Evolutionary conservation across 2,888 invertebrate species (phyloP).

Genomic region (Antheraea yamamai): DNA sequence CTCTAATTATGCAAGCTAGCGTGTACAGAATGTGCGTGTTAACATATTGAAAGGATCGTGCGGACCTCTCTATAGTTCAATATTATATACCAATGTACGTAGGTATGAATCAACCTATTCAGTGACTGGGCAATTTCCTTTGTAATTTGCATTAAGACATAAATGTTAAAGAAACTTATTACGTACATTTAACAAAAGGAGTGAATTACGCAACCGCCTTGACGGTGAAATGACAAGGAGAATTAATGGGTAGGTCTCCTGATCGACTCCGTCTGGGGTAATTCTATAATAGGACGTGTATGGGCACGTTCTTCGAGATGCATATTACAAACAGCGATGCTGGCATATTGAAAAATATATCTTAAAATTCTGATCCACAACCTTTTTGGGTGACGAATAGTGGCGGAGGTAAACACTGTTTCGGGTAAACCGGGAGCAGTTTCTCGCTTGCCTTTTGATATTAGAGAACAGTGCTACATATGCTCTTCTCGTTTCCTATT

Average conservation of each 20-base stretch:
- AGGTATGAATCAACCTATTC: not conserved
- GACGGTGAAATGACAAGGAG: not conserved
- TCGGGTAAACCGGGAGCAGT: too few species aligned
- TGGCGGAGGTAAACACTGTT: too few species aligned
- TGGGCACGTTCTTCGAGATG: not conserved
- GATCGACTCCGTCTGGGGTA: not conserved
- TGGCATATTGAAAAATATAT: not conserved
- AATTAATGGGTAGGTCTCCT: not conserved
- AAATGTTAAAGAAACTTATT: not conserved
- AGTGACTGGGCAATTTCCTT: not conserved
- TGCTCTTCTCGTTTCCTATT: too few species aligned
- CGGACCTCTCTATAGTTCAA: not conserved
- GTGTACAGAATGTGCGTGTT: conserved; percentile 11
- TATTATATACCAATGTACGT: not conserved
- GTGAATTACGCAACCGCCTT: not conserved
- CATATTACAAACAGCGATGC: not conserved
- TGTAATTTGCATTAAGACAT: not conserved
- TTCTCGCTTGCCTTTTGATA: too few species aligned
- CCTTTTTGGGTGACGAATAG: too few species aligned
- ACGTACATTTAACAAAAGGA: not conserved
- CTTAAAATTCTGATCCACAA: too few species aligned
- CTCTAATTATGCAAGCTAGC: conserved; percentile 18
- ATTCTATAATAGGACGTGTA: not conserved
- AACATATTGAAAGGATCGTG: conserved; percentile 14
- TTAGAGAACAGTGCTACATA: too few species aligned